These are phyloP conservation scores for Heterotis niloticus DNA, from an alignment of 2,113 vertebrate species.

Conservation along the genomic window DNA sequence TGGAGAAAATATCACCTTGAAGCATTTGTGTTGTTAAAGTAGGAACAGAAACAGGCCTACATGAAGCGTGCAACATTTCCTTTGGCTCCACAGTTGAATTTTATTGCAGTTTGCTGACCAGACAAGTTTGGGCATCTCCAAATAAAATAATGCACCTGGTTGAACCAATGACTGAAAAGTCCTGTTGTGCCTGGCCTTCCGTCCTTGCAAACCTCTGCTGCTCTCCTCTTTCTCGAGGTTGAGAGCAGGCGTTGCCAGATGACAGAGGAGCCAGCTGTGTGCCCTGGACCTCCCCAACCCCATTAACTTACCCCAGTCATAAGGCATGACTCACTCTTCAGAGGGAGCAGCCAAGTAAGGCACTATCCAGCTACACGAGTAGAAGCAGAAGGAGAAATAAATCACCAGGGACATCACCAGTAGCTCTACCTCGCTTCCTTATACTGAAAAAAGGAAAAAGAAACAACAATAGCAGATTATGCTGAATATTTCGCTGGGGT, in stretches of 20 bases:
- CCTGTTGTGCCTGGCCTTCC: not conserved
- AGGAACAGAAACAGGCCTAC: not conserved
- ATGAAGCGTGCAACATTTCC: not conserved
- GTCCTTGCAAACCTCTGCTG: not conserved
- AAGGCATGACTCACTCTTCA: constrained; percentile 16
- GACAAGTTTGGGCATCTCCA: not conserved
- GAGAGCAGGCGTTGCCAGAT: constrained; percentile 47
- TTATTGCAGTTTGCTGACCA: not conserved
- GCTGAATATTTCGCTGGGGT: not conserved
- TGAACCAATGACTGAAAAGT: constrained; percentile 7
- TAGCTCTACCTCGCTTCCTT: not conserved
- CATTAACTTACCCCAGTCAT: constrained; percentile 19
- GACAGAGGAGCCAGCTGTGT: constrained; percentile 37
- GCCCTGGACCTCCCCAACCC: constrained; percentile 20
- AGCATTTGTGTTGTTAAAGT: not conserved
- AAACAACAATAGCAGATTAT: not conserved
- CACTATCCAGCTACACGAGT: not conserved
- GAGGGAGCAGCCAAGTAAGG: constrained; percentile 10
- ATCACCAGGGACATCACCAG: not conserved
- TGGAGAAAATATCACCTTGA: not conserved
- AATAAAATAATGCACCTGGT: not conserved
- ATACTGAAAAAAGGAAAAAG: not conserved
- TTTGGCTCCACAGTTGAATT: not conserved
- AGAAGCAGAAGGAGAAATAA: constrained; percentile 10
- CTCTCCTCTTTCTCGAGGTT: constrained; percentile 33